Percentiles rank a stretch among this genome's conserved stretches.
Conservation (phyloP, 2,888 invertebrate species). For the Acanthococcus lagerstroemiae region DNA sequence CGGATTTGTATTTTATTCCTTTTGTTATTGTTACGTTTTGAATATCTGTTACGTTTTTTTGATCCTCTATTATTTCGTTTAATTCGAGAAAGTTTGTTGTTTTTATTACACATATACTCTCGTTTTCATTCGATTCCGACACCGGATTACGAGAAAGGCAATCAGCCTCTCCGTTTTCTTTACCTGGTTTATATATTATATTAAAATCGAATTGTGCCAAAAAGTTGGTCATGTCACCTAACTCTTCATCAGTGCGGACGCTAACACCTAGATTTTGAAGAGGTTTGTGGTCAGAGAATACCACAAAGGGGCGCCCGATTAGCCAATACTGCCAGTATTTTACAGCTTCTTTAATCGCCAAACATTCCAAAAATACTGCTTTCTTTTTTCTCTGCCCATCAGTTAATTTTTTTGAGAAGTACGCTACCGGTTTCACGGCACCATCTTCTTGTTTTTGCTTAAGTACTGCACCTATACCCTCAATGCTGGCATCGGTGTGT, state of each 20-base stretch:
- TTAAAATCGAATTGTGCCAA: slow-evolving; percentile 35
- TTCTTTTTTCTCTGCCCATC: slow-evolving; percentile 28
- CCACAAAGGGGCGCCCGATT: slow-evolving; percentile 21
- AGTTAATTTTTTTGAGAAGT: slow-evolving; percentile 33
- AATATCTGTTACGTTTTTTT: slow-evolving; percentile 29
- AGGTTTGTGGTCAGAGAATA: slow-evolving; percentile 32
- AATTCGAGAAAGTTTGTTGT: slow-evolving; percentile 21
- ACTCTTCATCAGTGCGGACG: slow-evolving; percentile 34
- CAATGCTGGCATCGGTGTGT: slow-evolving; percentile 37
- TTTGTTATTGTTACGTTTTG: too few species aligned
- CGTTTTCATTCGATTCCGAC: slow-evolving; percentile 31
- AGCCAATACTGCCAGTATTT: slow-evolving; percentile 32
- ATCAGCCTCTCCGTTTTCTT: slow-evolving; percentile 35
- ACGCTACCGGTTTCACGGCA: slow-evolving; percentile 34
- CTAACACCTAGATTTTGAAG: slow-evolving; percentile 34
- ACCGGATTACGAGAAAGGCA: slow-evolving; percentile 35
- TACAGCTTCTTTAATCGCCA: slow-evolving; percentile 33
- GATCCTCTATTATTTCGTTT: slow-evolving; percentile 33
- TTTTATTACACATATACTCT: not conserved
- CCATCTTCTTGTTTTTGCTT: slow-evolving; percentile 35
- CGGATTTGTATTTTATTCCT: too few species aligned
- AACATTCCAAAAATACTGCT: slow-evolving; percentile 32
- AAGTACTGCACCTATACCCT: slow-evolving; percentile 36
- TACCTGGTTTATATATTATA: slow-evolving; percentile 35
- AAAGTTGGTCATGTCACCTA: slow-evolving; percentile 35